phyloP scores from a whole-genome alignment of 2,888 invertebrate species.

The Atrina japonica region DNA sequence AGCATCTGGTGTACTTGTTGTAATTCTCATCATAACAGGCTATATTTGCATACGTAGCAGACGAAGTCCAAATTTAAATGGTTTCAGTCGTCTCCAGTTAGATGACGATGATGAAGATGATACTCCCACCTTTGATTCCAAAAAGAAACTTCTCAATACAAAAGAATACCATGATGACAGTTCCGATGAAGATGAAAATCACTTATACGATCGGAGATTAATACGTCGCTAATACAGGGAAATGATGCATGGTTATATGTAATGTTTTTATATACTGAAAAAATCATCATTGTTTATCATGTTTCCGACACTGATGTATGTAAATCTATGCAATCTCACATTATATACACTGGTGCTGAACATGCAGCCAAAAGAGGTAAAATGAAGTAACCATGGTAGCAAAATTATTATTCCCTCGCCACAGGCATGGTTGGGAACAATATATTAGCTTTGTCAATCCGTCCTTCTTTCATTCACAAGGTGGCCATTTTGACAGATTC shows the following conservation, averaged over 20 bases:
- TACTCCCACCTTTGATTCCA: constrained; percentile 46
- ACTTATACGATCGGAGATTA: constrained; percentile 52
- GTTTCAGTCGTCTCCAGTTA: constrained; percentile 63
- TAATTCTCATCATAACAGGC: constrained; percentile 62
- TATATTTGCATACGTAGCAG: constrained; percentile 52
- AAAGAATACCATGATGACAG: constrained; percentile 57
- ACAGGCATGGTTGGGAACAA: too few species aligned
- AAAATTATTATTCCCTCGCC: too few species aligned
- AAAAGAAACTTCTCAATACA: constrained; percentile 31
- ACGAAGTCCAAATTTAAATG: constrained; percentile 42
- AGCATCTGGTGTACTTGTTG: constrained; percentile 55
- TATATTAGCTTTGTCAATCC: too few species aligned
- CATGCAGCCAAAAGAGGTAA: too few species aligned
- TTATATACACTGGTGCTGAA: too few species aligned
- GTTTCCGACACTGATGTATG: too few species aligned
- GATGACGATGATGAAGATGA: constrained; percentile 60
- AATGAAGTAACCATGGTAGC: too few species aligned
- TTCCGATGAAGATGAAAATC: constrained; percentile 54
- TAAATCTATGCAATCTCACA: too few species aligned
- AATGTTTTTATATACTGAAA: too few species aligned
- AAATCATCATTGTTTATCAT: too few species aligned
- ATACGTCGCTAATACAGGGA: constrained; percentile 24
- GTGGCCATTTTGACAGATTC: too few species aligned
- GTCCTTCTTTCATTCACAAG: too few species aligned
- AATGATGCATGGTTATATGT: neutral